These are phyloP conservation scores for Odontomachus brunneus DNA, from an alignment of 1,140 invertebrate genomes.

Conservation along the genomic window DNA sequence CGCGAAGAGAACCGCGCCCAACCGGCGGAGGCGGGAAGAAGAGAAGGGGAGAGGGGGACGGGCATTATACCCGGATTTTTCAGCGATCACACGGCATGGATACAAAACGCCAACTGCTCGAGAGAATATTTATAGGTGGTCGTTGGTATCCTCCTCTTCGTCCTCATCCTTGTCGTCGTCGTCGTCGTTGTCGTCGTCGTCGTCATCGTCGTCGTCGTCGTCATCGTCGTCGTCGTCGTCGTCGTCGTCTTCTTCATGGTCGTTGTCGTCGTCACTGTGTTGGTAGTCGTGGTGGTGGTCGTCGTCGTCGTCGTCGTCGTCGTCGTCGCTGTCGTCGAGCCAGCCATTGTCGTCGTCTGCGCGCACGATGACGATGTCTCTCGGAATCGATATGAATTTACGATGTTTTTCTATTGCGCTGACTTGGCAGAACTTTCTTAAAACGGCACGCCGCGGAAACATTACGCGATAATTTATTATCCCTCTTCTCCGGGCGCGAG, in stretches of 20 bases:
- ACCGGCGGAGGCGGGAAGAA: not conserved
- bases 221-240: conserved; percentile 54
- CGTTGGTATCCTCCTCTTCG: conserved; percentile 7
- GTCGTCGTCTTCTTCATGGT: conserved; percentile 50
- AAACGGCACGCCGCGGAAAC: conserved; percentile 76
- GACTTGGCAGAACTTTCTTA: conserved; percentile 83
- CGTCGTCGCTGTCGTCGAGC: conserved; percentile 64
- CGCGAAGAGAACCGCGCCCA: conserved; percentile 41
- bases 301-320: conserved; percentile 67
- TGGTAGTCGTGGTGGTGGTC: conserved; percentile 23
- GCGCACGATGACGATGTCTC: conserved; percentile 62
- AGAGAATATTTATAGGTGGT: conserved; percentile 64
- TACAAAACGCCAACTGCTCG: conserved; percentile 54
- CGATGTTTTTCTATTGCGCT: conserved; percentile 83
- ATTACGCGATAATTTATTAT: conserved; percentile 82
- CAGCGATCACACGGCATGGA: conserved; percentile 42
- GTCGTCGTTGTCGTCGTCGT: conserved; percentile 54
- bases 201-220: conserved; percentile 12
- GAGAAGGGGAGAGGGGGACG: not conserved
- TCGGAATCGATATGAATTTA: conserved; percentile 83
- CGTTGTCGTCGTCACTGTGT: not conserved
- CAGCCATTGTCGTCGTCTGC: conserved; percentile 51
- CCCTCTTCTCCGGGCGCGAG: conserved; percentile 62
- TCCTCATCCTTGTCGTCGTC: conserved; percentile 55
- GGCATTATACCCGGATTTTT: conserved; percentile 65